Evolutionary conservation across 2,113 vertebrate genomes (phyloP).

Genomic region (Psilopsiagon aymara): DNA sequence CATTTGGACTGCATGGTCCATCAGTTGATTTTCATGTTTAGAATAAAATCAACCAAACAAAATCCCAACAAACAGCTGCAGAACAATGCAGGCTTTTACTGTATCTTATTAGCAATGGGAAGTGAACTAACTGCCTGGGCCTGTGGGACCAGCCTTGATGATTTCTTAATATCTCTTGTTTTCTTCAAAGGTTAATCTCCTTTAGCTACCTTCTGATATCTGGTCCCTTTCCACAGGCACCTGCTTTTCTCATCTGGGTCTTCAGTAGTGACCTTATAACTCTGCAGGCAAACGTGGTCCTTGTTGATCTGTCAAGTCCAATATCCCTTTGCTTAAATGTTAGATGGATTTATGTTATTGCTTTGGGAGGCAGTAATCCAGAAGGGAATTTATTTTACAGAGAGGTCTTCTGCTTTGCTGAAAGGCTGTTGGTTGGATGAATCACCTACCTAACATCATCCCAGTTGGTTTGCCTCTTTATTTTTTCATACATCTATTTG

Average conservation of each 20-base stretch:
- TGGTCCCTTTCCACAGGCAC: neutral
- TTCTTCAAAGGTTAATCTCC: slow-evolving; percentile 56
- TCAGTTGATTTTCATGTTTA: neutral
- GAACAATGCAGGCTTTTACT: neutral
- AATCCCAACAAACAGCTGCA: neutral
- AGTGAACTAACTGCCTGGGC: neutral
- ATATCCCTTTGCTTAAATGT: slow-evolving; percentile 76
- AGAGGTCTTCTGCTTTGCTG: slow-evolving; percentile 43
- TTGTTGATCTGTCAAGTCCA: slow-evolving; percentile 66
- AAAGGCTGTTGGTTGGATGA: slow-evolving; percentile 37
- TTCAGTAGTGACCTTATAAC: slow-evolving; percentile 73
- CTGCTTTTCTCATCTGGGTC: slow-evolving; percentile 28
- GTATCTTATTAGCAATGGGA: neutral
- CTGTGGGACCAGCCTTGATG: slow-evolving; percentile 23
- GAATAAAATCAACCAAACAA: neutral
- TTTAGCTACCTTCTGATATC: neutral
- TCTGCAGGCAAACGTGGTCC: slow-evolving; percentile 61
- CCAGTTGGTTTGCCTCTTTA: neutral
- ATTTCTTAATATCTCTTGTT: slow-evolving; percentile 47
- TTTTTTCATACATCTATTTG: slow-evolving; percentile 13
- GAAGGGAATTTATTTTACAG: slow-evolving; percentile 59
- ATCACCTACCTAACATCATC: neutral
- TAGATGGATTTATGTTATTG: slow-evolving; percentile 76
- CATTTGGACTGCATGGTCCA: neutral
- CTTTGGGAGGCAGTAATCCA: slow-evolving; percentile 67